Evolutionary conservation across 2,113 vertebrate genomes (phyloP), one percentile per base, ranked within the genome.

Genomic region (Blennius ocellaris): DNA sequence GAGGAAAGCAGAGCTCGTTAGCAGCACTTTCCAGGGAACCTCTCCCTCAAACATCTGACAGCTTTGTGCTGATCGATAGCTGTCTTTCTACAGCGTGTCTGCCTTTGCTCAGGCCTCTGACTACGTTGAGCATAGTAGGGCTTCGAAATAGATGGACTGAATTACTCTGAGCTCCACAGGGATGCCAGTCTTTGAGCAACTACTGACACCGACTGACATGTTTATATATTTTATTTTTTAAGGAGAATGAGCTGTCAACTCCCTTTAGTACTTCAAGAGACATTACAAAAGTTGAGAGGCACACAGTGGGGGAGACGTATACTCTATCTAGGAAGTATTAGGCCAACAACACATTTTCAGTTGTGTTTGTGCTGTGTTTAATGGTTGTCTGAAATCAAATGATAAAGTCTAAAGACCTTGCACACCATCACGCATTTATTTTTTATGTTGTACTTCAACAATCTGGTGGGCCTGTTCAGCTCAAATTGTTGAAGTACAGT

Each of bases 1-100:
- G 69, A 70, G 71, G 62, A 80, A 80, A 85, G 78, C 70, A 63
- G 62, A 76, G 63, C 88, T 89, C 59, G 49, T 91, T 91, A 92
- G 83, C 38, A 14, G 45, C 40, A 67, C 81, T 89, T 89, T 88
- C 81, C 70, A 88, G 79, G 66, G 74, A 86, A 85, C 68, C 60
- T 78, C 81, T 89, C 69, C 57, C 72, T 87, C 80, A 78, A 74
- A 84, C 78, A 74, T 84, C 73, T 72, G 81, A 90, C 86, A 88
- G 76, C 50, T 59, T 74, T 0, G 14, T 55, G 73, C 56, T 84
- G 87, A 91, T 92, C 87, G 87, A 92, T 92, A 87, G 80, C 68
- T 82, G 84, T 89, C 89, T 88, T 72, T 82, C 75, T 67, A 45
- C 40, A 59, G 12, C 5, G 43, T 62, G 57, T 73, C 60, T 75